Evolutionary conservation across 92 coral and sea anemone genomes (phyloP), one percentile per base, ranked within the genome.

Genomic region (Epizoanthus stellaris): DNA sequence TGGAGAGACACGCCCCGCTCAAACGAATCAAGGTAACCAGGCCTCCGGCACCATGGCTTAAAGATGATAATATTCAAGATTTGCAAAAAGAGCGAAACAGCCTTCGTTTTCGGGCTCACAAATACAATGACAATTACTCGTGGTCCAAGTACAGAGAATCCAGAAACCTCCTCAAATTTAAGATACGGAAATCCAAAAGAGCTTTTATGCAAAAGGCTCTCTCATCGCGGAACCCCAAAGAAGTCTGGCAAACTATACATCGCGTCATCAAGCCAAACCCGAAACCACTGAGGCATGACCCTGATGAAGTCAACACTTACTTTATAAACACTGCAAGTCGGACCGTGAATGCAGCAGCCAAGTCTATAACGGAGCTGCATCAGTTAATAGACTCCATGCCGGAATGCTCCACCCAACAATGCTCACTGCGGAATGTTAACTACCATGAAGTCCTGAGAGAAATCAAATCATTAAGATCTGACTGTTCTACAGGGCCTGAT

Each of bases 31-130:
- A 77, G 76, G 58, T 86, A 38, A 86, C 89, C 49, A 62, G 80
- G 53, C 89, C 53, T 14, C 89, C 89, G 36, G 85, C 85, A 47
- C 77, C 85, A 59, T 86, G 89, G 89, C 45, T 83, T 6, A 53
- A 83, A 16, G 56, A 77, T 68, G 72, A 76, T 13, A 57, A 86
- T 21, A 86, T 86, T 66, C 75, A 77, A 65, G 43, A 61, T 54
- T 67, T 77, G 45, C 89, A 86, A 61, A 52, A 54, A 43, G 47
- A 57, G 25, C 52, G 84, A 65, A 70, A 85, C 75, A 42, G 5
- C 40, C 53, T 85, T 64, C 79, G 83, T 47, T 5, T 54, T 70
- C 52, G 47, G 53, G 68, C 83, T 49, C 75, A 68, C 75, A 86
- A 67, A 61, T 36, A 86, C 76, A 71, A 59, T 19, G 75, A 53